Conservation (phyloP, 1,140 invertebrate species). For the Varroa destructor region DNA sequence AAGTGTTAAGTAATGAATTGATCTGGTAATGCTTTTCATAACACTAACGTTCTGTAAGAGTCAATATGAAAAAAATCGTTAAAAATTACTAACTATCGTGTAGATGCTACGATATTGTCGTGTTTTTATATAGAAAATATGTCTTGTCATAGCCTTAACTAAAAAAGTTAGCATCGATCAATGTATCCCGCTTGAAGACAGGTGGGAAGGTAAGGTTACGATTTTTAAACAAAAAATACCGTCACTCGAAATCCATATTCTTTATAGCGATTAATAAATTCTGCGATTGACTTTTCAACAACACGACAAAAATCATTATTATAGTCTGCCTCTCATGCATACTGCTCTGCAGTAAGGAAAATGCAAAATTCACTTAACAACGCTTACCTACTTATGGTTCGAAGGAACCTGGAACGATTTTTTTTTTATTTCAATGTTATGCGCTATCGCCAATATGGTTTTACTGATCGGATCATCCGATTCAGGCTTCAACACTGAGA, state of each 20-base stretch:
- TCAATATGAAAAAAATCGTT: no score
- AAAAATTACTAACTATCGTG: no score
- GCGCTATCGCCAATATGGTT: conserved; percentile 64
- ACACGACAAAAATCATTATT: conserved; percentile 80
- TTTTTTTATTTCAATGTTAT: conserved; percentile 54
- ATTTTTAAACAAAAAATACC: background rate
- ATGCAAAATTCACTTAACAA: conserved; percentile 66
- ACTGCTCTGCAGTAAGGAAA: conserved; percentile 51
- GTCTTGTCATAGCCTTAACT: no score
- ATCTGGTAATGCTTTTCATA: no score
- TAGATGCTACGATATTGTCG: no score
- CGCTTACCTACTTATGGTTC: conserved; percentile 67
- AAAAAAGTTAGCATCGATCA: no score
- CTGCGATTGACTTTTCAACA: conserved; percentile 87
- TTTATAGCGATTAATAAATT: conserved; percentile 91
- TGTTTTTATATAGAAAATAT: no score
- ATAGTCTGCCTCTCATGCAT: conserved; percentile 60
- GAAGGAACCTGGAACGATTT: conserved; percentile 58
- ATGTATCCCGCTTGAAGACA: no score
- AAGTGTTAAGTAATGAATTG: no score
- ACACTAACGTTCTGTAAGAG: no score
- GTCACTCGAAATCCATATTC: conserved; percentile 72
- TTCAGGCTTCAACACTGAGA: conserved; percentile 37
- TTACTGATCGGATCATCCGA: conserved; percentile 45
- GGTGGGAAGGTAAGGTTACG: no score